A percentile compares a stretch with the other conserved stretches of the same genome.
These are phyloP conservation scores for Atlantisia rogersi DNA, from an alignment of 2,113 vertebrate genomes.

Conservation along the genomic window DNA sequence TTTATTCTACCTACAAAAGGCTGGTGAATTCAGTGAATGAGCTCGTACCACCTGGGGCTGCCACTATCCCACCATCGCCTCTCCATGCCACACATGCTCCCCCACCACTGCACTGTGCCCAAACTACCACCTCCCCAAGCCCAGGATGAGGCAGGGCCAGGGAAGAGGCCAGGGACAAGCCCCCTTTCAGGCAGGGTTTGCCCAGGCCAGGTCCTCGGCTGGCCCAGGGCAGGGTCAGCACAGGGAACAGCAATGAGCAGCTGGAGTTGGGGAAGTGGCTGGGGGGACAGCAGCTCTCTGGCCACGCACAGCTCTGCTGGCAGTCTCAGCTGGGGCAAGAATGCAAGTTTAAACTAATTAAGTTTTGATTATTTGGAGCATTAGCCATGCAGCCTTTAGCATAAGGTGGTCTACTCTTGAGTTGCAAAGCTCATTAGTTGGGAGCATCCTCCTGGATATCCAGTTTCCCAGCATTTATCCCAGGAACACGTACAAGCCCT, in stretches of 20 bases:
- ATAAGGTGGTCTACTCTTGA: background rate
- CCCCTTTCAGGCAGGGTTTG: background rate
- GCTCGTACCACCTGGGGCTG: background rate
- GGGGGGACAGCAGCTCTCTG: background rate
- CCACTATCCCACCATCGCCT: background rate
- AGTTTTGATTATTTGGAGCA: background rate
- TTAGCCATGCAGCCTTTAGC: rapidly evolving
- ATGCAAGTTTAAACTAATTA: background rate
- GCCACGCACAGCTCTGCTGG: rapidly evolving
- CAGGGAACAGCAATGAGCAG: background rate
- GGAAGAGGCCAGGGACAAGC: background rate
- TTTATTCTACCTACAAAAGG: background rate
- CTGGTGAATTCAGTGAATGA: background rate
- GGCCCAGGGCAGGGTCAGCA: background rate
- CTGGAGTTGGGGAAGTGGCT: background rate
- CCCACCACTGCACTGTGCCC: background rate
- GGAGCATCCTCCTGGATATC: background rate
- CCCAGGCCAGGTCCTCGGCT: background rate
- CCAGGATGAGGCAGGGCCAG: background rate
- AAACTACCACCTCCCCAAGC: background rate
- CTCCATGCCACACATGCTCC: rapidly evolving
- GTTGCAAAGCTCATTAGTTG: background rate
- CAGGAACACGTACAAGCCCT: background rate
- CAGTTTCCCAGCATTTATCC: background rate
- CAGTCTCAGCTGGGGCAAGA: background rate